A percentile compares a stretch with the other conserved stretches of the same genome.
Conservation (phyloP, 2,113 vertebrate genomes). For the Natator depressus region DNA sequence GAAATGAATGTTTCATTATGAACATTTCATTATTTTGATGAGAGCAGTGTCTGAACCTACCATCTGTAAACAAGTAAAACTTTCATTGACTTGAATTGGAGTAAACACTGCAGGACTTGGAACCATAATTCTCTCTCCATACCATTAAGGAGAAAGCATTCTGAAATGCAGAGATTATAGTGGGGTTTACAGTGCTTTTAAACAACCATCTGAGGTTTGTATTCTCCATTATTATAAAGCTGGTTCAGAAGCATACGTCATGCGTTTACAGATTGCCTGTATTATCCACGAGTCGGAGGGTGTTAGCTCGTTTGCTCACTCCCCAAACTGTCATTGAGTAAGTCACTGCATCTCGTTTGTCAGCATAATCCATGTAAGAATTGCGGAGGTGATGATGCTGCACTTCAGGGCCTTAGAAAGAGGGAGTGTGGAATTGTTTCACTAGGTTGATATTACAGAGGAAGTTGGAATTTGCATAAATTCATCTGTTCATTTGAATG, state of each 20-base stretch:
- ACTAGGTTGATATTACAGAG: neutral
- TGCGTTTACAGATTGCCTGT: neutral
- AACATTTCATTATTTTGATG: accelerated
- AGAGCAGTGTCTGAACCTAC: neutral
- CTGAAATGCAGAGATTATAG: accelerated
- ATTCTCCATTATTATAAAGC: accelerated
- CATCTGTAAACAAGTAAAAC: neutral
- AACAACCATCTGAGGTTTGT: accelerated
- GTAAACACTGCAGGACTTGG: accelerated
- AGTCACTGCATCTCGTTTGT: neutral
- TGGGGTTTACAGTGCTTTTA: accelerated
- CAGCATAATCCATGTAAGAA: neutral
- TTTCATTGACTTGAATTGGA: accelerated
- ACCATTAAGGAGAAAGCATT: accelerated
- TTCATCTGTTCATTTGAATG: slow-evolving; percentile 35
- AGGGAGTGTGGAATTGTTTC: neutral
- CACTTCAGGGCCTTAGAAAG: neutral
- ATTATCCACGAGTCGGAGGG: neutral
- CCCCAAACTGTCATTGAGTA: neutral
- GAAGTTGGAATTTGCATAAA: slow-evolving; percentile 62
- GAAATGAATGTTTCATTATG: neutral
- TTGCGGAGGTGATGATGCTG: neutral
- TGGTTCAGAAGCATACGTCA: accelerated
- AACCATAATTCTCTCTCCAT: accelerated
- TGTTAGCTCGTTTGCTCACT: neutral